These are phyloP conservation scores for Hesperophylax magnus DNA, from an alignment of 1,140 invertebrate genomes.

Conservation along the genomic window DNA sequence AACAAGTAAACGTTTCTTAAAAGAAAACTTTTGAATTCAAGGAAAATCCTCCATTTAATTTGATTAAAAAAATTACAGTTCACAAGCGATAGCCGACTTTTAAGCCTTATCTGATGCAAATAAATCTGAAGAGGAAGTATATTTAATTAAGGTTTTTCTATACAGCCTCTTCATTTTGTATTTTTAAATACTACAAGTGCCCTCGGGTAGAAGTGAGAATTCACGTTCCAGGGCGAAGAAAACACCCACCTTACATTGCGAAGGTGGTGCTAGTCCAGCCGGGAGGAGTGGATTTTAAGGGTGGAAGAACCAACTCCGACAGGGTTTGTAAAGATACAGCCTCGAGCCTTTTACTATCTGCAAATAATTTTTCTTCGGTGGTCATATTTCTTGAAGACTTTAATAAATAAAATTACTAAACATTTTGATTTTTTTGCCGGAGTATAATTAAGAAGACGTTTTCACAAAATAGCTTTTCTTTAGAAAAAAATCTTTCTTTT, in stretches of 20 bases:
- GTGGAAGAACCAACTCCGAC: not conserved
- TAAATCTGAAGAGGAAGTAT: not conserved
- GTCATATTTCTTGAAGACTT: too few species aligned
- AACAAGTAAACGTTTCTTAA: too few species aligned
- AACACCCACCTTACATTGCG: slow-evolving; percentile 22
- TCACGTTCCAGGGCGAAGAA: not conserved
- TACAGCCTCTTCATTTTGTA: slow-evolving; percentile 10
- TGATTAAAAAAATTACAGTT: too few species aligned
- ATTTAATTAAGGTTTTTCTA: slow-evolving; percentile 19
- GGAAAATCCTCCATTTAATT: too few species aligned
- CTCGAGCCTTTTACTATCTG: slow-evolving; percentile 6
- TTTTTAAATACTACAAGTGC: slow-evolving; percentile 27
- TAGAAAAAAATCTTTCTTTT: too few species aligned
- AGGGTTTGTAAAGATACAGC: slow-evolving; percentile 10
- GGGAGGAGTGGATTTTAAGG: slow-evolving; percentile 2
- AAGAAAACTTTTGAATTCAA: too few species aligned
- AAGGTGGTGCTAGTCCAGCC: slow-evolving; percentile 12
- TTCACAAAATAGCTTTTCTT: too few species aligned
- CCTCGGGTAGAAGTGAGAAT: slow-evolving; percentile 9
- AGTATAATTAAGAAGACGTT: too few species aligned
- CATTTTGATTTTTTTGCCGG: too few species aligned
- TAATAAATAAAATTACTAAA: too few species aligned
- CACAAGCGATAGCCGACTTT: too few species aligned
- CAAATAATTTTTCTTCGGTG: slow-evolving; percentile 7
- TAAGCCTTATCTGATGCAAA: too few species aligned